phyloP scores from a whole-genome alignment of 1,140 invertebrate genomes.

The Sitobion miscanthi region DNA sequence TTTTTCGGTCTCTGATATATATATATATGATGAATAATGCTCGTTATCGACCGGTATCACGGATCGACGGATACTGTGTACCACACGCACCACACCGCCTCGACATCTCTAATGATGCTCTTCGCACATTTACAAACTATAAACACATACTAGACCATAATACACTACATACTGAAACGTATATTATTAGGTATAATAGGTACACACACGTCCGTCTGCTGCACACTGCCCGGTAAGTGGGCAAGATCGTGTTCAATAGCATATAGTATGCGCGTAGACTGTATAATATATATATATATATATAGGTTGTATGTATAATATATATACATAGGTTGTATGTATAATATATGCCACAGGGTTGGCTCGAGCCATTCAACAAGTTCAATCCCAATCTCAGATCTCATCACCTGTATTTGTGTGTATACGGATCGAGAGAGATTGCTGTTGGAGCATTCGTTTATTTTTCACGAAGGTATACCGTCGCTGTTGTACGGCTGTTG shows the following conservation, averaged over 20 bases:
- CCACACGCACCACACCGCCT: not conserved
- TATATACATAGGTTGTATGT: too few relatives aligned
- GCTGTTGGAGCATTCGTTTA: not conserved
- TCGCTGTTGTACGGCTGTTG: not conserved
- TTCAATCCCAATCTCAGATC: not conserved
- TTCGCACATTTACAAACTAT: slow-evolving; percentile 15
- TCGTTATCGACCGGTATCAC: slow-evolving; percentile 45
- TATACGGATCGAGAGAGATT: not conserved
- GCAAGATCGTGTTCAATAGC: not conserved
- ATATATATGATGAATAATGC: not conserved
- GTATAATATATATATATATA: too few relatives aligned
- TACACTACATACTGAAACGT: not conserved
- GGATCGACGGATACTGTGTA: slow-evolving; percentile 6
- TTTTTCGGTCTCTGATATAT: not conserved
- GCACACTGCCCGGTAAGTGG: not conserved
- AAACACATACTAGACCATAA: not conserved
- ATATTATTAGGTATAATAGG: not conserved
- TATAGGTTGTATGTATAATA: too few relatives aligned
- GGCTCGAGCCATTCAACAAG: not conserved
- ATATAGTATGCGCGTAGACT: not conserved
- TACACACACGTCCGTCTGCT: not conserved
- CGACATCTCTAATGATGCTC: slow-evolving; percentile 12
- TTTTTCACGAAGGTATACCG: not conserved
- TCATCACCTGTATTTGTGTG: not conserved
- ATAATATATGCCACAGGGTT: not conserved